Conservation (phyloP, 2,797 vertebrate genomes). For the Hoplostethus atlanticus region DNA sequence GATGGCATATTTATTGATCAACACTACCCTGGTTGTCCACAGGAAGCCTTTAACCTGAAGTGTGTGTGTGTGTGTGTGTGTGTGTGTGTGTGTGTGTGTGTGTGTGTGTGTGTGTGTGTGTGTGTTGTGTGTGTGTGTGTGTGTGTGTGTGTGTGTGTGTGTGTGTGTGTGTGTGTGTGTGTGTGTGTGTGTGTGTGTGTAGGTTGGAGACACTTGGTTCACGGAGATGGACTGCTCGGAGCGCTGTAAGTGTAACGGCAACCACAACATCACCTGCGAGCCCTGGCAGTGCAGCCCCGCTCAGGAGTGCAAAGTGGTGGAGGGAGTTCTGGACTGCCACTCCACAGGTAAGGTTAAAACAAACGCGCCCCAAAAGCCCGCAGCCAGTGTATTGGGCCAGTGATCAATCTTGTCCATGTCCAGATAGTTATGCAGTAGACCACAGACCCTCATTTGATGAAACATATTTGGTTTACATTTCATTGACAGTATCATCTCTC, state of each 20-base stretch:
- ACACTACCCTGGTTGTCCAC: no score
- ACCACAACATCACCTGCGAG: constrained; percentile 79
- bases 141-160: constrained; percentile 14
- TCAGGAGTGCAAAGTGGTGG: constrained; percentile 87
- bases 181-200: constrained; percentile 14
- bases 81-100: constrained; percentile 13
- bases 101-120: constrained; percentile 13
- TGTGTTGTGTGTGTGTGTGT: constrained; percentile 10
- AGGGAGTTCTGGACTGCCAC: constrained; percentile 89
- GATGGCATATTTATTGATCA: no score
- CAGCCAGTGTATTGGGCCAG: no score
- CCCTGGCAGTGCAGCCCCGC: constrained; percentile 87
- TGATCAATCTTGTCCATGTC: no score
- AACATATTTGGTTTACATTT: background rate
- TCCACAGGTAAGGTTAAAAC: constrained; percentile 78
- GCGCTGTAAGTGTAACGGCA: constrained; percentile 85
- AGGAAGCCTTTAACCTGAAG: no score
- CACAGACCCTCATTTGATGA: background rate
- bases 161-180: constrained; percentile 11
- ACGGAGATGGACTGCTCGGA: constrained; percentile 81
- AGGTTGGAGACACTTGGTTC: constrained; percentile 91
- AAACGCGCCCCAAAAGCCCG: constrained; percentile 16
- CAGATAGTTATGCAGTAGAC: no score
- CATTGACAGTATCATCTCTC: background rate
- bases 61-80: constrained; percentile 12